phyloP scores from a whole-genome alignment of 1,140 invertebrate genomes.

The Periplaneta americana region DNA sequence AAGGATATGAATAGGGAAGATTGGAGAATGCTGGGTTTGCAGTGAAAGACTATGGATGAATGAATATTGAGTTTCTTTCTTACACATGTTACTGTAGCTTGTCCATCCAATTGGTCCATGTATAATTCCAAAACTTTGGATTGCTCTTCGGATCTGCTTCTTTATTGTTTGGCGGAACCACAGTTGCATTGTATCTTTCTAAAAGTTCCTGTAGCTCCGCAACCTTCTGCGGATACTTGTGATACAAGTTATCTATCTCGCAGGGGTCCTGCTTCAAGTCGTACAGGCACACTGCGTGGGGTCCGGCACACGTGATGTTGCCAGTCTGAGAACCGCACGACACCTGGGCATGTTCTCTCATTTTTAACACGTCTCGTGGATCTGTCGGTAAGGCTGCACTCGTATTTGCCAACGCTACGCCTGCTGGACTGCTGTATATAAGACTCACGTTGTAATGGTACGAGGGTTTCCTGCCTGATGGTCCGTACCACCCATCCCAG shows the following conservation, averaged over 20 bases:
- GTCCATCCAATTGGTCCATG: slow-evolving; percentile 58
- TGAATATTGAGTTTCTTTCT: no score
- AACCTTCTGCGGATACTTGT: slow-evolving; percentile 53
- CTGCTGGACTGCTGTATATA: slow-evolving; percentile 44
- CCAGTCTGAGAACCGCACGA: neutral
- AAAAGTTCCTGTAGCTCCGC: slow-evolving; percentile 48
- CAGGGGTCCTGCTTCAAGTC: slow-evolving; percentile 78
- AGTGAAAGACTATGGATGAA: no score
- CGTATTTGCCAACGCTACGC: slow-evolving; percentile 33
- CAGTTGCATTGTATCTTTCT: slow-evolving; percentile 55
- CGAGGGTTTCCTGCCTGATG: slow-evolving; percentile 50
- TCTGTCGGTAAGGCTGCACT: neutral
- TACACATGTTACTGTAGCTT: neutral
- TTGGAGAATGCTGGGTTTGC: no score
- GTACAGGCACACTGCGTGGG: slow-evolving; percentile 61
- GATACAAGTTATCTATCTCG: slow-evolving; percentile 69
- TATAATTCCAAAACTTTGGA: slow-evolving; percentile 64
- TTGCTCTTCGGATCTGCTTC: slow-evolving; percentile 59
- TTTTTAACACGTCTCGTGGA: neutral
- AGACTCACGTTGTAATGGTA: slow-evolving; percentile 36
- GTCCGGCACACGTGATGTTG: neutral
- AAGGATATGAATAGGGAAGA: no score
- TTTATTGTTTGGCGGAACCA: slow-evolving; percentile 61
- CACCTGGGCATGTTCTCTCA: neutral
- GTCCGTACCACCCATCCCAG: slow-evolving; percentile 83